Percentiles rank a stretch among this genome's conserved stretches.
phyloP scores from a whole-genome alignment of 1,140 invertebrate species.

The Telenomus remus region DNA sequence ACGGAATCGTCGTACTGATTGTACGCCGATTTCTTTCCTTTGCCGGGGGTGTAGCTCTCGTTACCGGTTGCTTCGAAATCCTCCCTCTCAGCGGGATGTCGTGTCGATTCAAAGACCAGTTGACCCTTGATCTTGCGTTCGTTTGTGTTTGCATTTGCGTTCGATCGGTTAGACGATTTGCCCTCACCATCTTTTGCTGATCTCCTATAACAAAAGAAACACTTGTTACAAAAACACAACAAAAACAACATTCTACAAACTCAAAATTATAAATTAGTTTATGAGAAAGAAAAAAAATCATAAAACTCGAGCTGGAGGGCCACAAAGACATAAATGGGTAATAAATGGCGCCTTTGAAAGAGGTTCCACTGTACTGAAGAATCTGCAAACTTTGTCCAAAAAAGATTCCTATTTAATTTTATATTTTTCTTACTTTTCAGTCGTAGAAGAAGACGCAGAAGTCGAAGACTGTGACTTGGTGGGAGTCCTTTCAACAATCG shows the following conservation, averaged over 20 bases:
- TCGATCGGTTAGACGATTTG: conserved; percentile 39
- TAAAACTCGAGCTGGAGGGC: too few species aligned
- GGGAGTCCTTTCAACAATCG: conserved; percentile 19
- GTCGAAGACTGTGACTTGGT: conserved; percentile 25
- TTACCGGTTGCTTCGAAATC: conserved; percentile 83
- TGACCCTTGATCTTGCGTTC: conserved; percentile 75
- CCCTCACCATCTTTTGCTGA: conserved; percentile 45
- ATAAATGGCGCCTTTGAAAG: too few species aligned
- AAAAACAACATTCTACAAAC: neutral
- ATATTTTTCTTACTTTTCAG: too few species aligned
- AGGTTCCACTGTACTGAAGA: too few species aligned
- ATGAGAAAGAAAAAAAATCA: too few species aligned
- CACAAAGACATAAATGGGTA: too few species aligned
- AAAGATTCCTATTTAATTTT: too few species aligned
- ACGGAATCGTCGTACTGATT: conserved; percentile 74
- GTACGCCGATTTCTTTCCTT: conserved; percentile 75
- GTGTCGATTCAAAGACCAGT: conserved; percentile 77
- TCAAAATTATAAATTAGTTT: too few species aligned
- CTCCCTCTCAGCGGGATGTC: conserved; percentile 81
- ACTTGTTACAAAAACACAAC: conserved; percentile 1
- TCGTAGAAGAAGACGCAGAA: neutral
- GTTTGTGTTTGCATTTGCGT: conserved; percentile 49
- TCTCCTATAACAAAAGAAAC: conserved; percentile 49
- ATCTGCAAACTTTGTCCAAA: too few species aligned
- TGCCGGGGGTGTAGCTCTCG: conserved; percentile 76